phyloP scores from a whole-genome alignment of 2,888 invertebrate species.

The Macrophya alboannulata region DNA sequence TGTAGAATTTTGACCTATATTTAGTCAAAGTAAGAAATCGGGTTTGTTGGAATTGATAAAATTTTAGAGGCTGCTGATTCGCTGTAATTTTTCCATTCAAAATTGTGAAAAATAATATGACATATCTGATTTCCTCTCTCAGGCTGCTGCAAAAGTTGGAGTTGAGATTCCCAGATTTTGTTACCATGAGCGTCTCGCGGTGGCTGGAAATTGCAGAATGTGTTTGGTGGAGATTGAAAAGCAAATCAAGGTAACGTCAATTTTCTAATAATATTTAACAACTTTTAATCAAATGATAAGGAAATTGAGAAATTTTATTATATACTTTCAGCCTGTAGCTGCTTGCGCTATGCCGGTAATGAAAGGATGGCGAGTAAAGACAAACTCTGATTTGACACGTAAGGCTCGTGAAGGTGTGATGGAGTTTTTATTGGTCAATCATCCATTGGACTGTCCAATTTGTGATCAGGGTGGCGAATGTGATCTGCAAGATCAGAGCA shows the following conservation, averaged over 20 bases:
- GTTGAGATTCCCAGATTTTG: slow-evolving; percentile 99
- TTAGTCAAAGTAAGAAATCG: not conserved
- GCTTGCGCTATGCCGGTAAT: slow-evolving; percentile 99
- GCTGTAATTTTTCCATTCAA: not conserved
- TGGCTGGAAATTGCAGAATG: slow-evolving; percentile 99
- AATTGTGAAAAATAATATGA: not conserved
- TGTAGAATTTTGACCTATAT: not conserved
- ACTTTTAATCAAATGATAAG: not conserved
- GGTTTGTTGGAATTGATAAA: not conserved
- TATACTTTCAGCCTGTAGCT: slow-evolving; percentile 89
- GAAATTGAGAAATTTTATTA: slow-evolving; percentile 14
- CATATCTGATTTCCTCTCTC: slow-evolving; percentile 63
- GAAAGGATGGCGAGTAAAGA: slow-evolving; percentile 99
- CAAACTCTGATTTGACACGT: slow-evolving; percentile 95
- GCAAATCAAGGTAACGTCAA: slow-evolving; percentile 88
- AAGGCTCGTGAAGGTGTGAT: slow-evolving; percentile 94
- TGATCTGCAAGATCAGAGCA: slow-evolving; percentile 98
- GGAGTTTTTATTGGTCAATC: slow-evolving; percentile 99
- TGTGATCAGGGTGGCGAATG: slow-evolving; percentile 99
- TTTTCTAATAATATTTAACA: not conserved
- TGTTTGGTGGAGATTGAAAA: slow-evolving; percentile 99
- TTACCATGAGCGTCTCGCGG: slow-evolving; percentile 98
- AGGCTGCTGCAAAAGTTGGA: slow-evolving; percentile 97
- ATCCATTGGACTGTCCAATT: slow-evolving; percentile 99
- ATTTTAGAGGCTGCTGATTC: not conserved